Evolutionary conservation across 1,140 invertebrate species (phyloP), one percentile per base, ranked within the genome.

Genomic region (Sarcophaga peregrina): DNA sequence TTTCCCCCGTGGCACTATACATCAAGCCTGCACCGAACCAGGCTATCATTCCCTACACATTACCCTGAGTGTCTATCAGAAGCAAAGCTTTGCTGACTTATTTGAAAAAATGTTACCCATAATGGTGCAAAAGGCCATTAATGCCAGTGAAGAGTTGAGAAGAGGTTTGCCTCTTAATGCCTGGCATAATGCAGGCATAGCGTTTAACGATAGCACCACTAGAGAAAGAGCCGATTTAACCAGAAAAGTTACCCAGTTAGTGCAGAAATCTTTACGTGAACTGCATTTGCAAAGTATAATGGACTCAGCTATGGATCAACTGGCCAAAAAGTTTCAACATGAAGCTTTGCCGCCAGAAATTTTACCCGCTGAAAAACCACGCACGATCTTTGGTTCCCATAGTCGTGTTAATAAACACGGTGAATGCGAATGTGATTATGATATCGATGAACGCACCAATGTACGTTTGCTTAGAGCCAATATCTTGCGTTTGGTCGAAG

Each of bases 51-150:
- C 97, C 15, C 92, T 99, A 1, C 98, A 99, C 90, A 93, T 99
- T 0, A 99, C 98, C 0, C 90, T 99, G 3, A 98, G 97, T 37
- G 94, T 95, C 83, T 98, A 97, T 89, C 98, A 99, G 89, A 95
- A 95, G 86, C 97, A 98, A 87, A 93, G 95, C 9, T 99, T 96
- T 94, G 95, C 93, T 80, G 96, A 99, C 92, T 93, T 98, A 10
- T 90, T 99, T 74, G 94, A 97, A 90, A 94, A 95, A 91, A 86
- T 96, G n/a, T 84, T 98, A 58, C 96, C 96, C 3, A 88, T 92
- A 81, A 96, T 97, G 0, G 85, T 99, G 74, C 91, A 95, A 86
- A 89, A 91, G 72, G 96, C 97, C 0, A 93, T 95, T 15, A 91
- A 92, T 84, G 91, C 94, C 84, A 93, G 96, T 91, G 84, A 94